Evolutionary conservation across 2,888 invertebrate species (phyloP).

Genomic region (Drosophila paucipuncta): DNA sequence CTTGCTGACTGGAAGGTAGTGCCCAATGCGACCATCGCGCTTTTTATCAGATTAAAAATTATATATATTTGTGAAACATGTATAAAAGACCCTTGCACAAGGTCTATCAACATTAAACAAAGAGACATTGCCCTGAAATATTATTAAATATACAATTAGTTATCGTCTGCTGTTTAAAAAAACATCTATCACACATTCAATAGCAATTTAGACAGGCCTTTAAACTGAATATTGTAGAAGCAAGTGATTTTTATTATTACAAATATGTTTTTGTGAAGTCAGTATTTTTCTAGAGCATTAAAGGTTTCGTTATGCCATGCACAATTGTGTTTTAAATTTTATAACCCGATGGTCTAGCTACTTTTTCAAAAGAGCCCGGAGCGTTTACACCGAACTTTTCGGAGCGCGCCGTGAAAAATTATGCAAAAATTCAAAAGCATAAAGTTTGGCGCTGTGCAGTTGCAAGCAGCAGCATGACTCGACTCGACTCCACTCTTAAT

Average conservation of each 20-base stretch:
- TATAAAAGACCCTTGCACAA: constrained; percentile 4
- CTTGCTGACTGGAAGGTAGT: constrained; percentile 38
- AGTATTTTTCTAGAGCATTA: constrained; percentile 6
- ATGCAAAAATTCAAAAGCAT: constrained; percentile 63
- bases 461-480: constrained; percentile 27
- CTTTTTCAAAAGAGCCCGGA: constrained; percentile 1
- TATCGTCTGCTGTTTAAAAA: background rate
- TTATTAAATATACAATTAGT: background rate
- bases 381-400: constrained; percentile 35
- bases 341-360: constrained; percentile 6
- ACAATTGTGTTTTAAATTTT: constrained; percentile 16
- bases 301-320: constrained; percentile 8
- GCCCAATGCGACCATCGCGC: constrained; percentile 49
- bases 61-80: constrained; percentile 31
- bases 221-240: background rate
- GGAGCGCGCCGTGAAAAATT: constrained; percentile 49
- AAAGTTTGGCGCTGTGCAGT: constrained; percentile 50
- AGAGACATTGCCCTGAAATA: background rate
- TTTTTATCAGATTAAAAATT: constrained; percentile 64
- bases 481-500: constrained; percentile 50
- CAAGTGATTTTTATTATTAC: too few relatives aligned
- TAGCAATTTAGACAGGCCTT: background rate
- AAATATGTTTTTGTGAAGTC: background rate
- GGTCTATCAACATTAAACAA: background rate
- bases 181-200: background rate